Evolutionary conservation across 2,888 invertebrate species (phyloP).

Genomic region (Acanthosepion esculentum): DNA sequence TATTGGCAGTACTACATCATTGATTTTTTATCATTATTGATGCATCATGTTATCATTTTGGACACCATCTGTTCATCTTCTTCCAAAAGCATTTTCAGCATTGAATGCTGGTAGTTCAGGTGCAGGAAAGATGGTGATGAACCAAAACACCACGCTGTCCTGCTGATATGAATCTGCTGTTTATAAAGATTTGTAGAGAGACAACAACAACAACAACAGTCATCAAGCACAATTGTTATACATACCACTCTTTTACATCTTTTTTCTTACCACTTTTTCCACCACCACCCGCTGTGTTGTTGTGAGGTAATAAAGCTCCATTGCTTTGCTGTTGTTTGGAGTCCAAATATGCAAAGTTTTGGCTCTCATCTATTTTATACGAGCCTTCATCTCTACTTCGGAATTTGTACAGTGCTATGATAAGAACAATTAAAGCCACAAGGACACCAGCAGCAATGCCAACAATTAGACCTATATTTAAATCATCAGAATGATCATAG

Average conservation of each 20-base stretch:
- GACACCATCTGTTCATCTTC: constrained; percentile 33
- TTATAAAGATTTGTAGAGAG: constrained; percentile 38
- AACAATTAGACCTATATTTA: constrained; percentile 80
- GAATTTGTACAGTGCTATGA: constrained; percentile 79
- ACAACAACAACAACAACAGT: constrained; percentile 46
- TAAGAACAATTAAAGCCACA: constrained; percentile 87
- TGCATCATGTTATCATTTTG: background rate
- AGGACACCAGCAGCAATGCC: constrained; percentile 93
- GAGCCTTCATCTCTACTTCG: constrained; percentile 85
- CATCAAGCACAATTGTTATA: constrained; percentile 57
- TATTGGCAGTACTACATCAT: background rate
- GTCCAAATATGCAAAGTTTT: constrained; percentile 78
- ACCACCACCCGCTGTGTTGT: constrained; percentile 54
- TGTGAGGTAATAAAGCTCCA: constrained; percentile 62
- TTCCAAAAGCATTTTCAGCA: constrained; percentile 1
- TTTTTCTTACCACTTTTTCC: constrained; percentile 66
- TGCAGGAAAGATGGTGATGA: background rate
- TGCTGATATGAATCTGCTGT: constrained; percentile 39
- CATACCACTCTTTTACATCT: constrained; percentile 73
- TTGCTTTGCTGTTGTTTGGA: constrained; percentile 68
- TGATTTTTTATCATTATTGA: constrained; percentile 1
- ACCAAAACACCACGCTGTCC: constrained; percentile 39
- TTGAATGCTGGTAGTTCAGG: background rate
- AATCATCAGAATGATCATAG: constrained; percentile 49
- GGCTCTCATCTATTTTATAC: constrained; percentile 93